Evolutionary conservation across 2,797 vertebrate species (phyloP).

Genomic region (Syngnathus acus): DNA sequence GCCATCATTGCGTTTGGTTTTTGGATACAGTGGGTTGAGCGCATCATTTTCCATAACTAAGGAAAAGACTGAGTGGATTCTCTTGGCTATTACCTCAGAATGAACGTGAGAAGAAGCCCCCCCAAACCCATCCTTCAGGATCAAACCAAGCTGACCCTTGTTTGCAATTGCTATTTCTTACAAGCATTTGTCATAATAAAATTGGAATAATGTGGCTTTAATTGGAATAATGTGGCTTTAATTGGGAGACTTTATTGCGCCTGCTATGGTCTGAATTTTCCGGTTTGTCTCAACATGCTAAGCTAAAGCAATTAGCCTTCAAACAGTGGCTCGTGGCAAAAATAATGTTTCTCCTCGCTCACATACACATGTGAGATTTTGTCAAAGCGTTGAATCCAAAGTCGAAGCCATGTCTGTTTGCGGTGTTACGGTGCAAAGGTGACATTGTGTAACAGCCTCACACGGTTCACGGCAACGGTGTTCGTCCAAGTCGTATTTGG

Average conservation of each 20-base stretch:
- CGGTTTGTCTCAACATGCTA: no score
- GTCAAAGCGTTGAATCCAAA: background rate
- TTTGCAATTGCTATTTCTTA: conserved; percentile 89
- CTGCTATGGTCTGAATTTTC: no score
- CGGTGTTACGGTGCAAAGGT: background rate
- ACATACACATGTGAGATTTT: no score
- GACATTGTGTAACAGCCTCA: background rate
- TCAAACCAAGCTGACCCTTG: conserved; percentile 70
- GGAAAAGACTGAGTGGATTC: conserved; percentile 64
- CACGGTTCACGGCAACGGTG: background rate
- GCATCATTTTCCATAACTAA: background rate
- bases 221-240: no score
- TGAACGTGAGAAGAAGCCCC: conserved; percentile 54
- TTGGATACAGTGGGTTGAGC: background rate
- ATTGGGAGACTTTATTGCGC: no score
- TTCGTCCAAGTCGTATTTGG: background rate
- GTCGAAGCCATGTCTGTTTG: background rate
- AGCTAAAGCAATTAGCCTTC: no score
- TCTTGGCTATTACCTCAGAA: conserved; percentile 73
- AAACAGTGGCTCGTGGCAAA: no score
- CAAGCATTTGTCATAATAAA: conserved; percentile 96
- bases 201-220: conserved; percentile 18
- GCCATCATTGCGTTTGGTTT: background rate
- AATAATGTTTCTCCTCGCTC: no score
- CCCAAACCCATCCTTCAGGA: conserved; percentile 47